Conservation (phyloP, 2,888 invertebrate species). For the Aradus depressus region DNA sequence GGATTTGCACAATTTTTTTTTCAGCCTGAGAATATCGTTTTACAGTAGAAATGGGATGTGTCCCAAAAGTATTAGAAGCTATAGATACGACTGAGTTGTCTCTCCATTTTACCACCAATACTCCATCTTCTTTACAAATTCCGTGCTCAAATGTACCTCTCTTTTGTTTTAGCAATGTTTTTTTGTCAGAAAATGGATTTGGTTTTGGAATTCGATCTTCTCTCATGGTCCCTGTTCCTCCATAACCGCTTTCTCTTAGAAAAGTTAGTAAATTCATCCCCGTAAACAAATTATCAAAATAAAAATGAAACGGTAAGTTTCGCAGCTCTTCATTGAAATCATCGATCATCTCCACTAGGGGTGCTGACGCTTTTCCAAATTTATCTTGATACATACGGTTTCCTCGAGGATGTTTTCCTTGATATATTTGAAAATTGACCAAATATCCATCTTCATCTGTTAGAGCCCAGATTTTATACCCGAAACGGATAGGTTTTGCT, state of each 20-base stretch:
- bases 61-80: no score
- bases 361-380: constrained; percentile 32
- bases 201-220: constrained; percentile 31
- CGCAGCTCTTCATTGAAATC: constrained; percentile 24
- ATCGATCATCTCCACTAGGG: constrained; percentile 27
- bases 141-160: no score
- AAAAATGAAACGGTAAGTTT: constrained; percentile 27
- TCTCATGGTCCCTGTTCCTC: constrained; percentile 30
- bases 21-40: no score
- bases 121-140: no score
- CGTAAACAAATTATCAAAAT: constrained; percentile 31
- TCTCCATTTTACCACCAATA: no score
- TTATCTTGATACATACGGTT: constrained; percentile 20
- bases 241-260: constrained; percentile 28
- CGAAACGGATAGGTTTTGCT: constrained; percentile 33
- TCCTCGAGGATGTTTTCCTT: constrained; percentile 28
- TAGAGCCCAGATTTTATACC: constrained; percentile 33
- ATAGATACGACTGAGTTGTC: no score
- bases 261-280: constrained; percentile 24
- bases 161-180: no score
- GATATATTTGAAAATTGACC: constrained; percentile 31
- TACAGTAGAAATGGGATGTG: no score
- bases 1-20: no score
- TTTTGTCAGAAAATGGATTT: no score
- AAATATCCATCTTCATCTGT: constrained; percentile 28